phyloP scores from a whole-genome alignment of 64 coral and sea anemone genomes.

The Stylophora pistillata region DNA sequence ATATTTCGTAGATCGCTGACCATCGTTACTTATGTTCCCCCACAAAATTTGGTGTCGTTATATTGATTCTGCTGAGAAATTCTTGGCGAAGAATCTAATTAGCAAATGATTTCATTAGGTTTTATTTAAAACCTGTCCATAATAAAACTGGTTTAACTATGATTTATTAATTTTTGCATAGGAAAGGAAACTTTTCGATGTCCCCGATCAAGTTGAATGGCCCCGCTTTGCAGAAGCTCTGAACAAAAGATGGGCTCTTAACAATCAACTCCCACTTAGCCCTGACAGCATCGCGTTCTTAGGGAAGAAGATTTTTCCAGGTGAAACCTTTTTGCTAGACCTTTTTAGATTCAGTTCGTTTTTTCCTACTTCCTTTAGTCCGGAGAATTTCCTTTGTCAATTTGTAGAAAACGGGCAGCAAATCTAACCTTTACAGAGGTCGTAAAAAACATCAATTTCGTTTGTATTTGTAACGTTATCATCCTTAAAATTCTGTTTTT shows the following conservation, averaged over 20 bases:
- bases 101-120: too few species aligned
- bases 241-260: conserved; percentile 70
- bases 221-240: conserved; percentile 71
- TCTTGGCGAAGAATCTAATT: too few species aligned
- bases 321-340: not conserved
- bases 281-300: conserved; percentile 50
- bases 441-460: too few species aligned
- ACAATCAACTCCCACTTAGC: conserved; percentile 55
- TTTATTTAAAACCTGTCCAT: too few species aligned
- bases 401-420: too few species aligned
- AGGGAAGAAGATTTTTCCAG: conserved; percentile 77
- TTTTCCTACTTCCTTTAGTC: not conserved
- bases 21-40: too few species aligned
- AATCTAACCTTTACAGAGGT: too few species aligned
- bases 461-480: not conserved
- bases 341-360: not conserved
- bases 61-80: too few species aligned
- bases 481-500: not conserved
- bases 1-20: too few species aligned
- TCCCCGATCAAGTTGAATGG: conserved; percentile 80
- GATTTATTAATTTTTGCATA: not conserved
- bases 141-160: too few species aligned
- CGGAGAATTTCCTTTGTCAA: not conserved
- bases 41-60: too few species aligned
- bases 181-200: conserved; percentile 74